Percentiles rank a stretch among this genome's conserved stretches.
These are phyloP conservation scores for Tetropium fuscum DNA, from an alignment of 2,888 invertebrate genomes.

Conservation along the genomic window DNA sequence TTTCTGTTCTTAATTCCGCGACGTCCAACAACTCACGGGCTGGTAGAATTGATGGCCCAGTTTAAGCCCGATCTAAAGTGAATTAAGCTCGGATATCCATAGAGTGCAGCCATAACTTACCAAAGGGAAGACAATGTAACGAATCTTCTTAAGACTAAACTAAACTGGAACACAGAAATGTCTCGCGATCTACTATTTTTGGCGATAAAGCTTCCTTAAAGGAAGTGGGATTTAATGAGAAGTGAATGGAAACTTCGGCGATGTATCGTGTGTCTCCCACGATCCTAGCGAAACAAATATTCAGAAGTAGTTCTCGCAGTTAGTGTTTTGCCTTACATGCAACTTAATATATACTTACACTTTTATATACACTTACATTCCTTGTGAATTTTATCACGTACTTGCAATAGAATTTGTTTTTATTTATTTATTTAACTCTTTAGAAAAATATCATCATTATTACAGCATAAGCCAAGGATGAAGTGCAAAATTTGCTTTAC, in stretches of 20 bases:
- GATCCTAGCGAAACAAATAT: neutral
- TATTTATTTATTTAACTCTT: too few species aligned
- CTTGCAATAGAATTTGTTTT: too few species aligned
- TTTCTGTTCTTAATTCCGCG: slow-evolving; percentile 45
- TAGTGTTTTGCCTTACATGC: too few species aligned
- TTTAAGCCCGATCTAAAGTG: slow-evolving; percentile 57
- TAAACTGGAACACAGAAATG: slow-evolving; percentile 17
- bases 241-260: slow-evolving; percentile 10
- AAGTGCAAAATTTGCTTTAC: too few species aligned
- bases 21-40: slow-evolving; percentile 52
- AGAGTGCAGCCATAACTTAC: slow-evolving; percentile 57
- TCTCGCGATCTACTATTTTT: slow-evolving; percentile 13
- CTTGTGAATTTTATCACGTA: too few species aligned
- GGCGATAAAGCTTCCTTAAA: slow-evolving; percentile 16
- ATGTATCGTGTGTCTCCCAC: neutral
- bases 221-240: slow-evolving; percentile 28
- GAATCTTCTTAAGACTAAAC: slow-evolving; percentile 36
- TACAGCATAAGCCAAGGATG: too few species aligned
- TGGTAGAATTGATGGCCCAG: slow-evolving; percentile 56
- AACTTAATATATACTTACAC: too few species aligned
- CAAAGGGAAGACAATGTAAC: slow-evolving; percentile 44
- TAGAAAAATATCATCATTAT: too few species aligned
- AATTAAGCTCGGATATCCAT: slow-evolving; percentile 58
- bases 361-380: too few species aligned
- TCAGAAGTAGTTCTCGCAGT: too few species aligned